phyloP scores from a whole-genome alignment of 2,888 invertebrate genomes.

The Latrodectus hesperus region DNA sequence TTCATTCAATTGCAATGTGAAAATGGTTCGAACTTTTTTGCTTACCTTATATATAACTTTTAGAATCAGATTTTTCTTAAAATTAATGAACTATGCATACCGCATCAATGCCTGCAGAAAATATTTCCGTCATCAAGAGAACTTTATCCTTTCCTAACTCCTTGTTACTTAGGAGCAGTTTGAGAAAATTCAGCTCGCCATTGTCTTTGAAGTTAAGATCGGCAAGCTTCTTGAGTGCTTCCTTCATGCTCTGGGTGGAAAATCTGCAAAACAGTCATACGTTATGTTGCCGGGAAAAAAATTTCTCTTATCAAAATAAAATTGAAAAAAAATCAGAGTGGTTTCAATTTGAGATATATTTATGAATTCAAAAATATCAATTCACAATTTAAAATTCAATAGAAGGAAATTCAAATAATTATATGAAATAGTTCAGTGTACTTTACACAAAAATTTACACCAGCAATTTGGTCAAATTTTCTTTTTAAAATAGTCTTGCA shows the following conservation, averaged over 20 bases:
- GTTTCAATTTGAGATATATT: too few relatives aligned
- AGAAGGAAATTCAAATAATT: too few relatives aligned
- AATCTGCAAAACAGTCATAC: conserved; percentile 20
- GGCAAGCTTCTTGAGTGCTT: conserved; percentile 67
- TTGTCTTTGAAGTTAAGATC: conserved; percentile 72
- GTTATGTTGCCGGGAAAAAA: not conserved
- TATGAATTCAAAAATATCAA: too few relatives aligned
- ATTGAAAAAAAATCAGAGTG: not conserved
- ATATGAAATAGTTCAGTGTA: too few relatives aligned
- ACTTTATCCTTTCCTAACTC: conserved; percentile 76
- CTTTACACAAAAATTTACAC: too few relatives aligned
- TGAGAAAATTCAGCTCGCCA: conserved; percentile 59
- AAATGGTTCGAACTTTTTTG: too few relatives aligned
- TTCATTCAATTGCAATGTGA: too few relatives aligned
- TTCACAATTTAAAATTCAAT: too few relatives aligned
- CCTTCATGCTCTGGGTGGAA: conserved; percentile 34
- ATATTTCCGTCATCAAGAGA: conserved; percentile 78
- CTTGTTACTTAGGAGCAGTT: conserved; percentile 74
- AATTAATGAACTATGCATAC: conserved; percentile 73
- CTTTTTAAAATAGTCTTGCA: too few relatives aligned
- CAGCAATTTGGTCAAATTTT: too few relatives aligned
- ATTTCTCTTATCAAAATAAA: not conserved
- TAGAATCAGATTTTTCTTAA: too few relatives aligned
- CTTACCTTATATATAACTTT: too few relatives aligned
- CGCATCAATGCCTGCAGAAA: conserved; percentile 80